phyloP scores from a whole-genome alignment of 2,888 invertebrate species.

The Chaitophorus viminalis region DNA sequence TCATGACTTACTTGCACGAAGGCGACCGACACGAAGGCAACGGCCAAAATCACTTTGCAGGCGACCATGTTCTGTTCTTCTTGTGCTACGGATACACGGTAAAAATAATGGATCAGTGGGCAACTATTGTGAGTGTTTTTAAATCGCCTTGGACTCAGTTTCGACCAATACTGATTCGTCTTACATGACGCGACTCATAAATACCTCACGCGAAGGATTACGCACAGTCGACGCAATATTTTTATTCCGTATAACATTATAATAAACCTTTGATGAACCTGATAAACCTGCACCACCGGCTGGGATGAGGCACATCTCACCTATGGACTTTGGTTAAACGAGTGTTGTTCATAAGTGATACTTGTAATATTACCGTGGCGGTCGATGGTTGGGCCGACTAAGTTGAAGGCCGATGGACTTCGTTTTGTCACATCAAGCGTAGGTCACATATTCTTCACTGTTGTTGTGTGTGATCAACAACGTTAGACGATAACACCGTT shows the following conservation, averaged over 20 bases:
- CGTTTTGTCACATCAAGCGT: too few relatives aligned
- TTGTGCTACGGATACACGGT: not conserved
- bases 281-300: not conserved
- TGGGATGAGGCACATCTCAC: not conserved
- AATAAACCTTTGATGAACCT: not conserved
- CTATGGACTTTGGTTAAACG: too few relatives aligned
- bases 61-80: conserved; percentile 1
- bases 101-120: not conserved
- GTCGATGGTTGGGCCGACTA: too few relatives aligned
- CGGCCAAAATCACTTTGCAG: conserved; percentile 11
- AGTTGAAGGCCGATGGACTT: too few relatives aligned
- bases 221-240: not conserved
- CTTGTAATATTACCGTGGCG: too few relatives aligned
- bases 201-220: not conserved
- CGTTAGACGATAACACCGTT: too few relatives aligned
- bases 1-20: conserved; percentile 1
- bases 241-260: not conserved
- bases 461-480: too few relatives aligned
- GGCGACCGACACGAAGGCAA: conserved; percentile 4
- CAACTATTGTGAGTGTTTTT: not conserved
- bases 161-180: not conserved
- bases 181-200: not conserved
- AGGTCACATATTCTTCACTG: too few relatives aligned
- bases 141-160: not conserved
- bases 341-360: too few relatives aligned